Base-by-base conservation (phyloP, 2,888 invertebrate genomes). In the Blomia tropicalis region DNA sequence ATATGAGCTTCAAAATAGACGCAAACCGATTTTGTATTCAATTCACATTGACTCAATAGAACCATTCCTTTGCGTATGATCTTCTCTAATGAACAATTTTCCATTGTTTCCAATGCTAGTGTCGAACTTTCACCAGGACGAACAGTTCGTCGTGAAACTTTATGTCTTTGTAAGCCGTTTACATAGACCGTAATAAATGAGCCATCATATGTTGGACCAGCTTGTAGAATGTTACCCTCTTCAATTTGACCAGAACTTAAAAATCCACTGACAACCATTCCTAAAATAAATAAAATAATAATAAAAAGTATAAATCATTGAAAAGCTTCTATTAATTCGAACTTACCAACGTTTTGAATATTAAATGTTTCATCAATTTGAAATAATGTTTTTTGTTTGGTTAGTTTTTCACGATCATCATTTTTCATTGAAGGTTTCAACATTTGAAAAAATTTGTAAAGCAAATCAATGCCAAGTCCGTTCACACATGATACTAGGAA, bases 151-250 rank as follows among this genome's bases (percentile, higher is more conserved):
- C 91, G 89, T 0, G 91, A 88, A 4, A 91, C 86, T 68, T 92
- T 83, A 75, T 95, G 92, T 3, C 95, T 79, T 75, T 93, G 90
- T 61, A 96, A 82, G 2, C 88, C 87, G 67, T 84, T 83, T 3
- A 96, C 83, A 17, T 77, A 77, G 0, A 87, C 87, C 7, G 81
- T 78, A 58, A 80, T 79, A 75, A 92, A 95, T 2, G 23, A 53
- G 7, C 69, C 69, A 31, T 59, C 62, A 32, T 67, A 65, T 22
- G 64, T 68, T 2, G 78, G 78, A 4, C 80, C 80, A 5, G 79
- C 66, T 65, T 76, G 67, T 47, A 80, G 71, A 4, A 71, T 69
- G 60, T 79, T 77, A 22, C 87, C 87, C 73, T 93, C 91, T 29
- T 81, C 81, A 41, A 96, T 80, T 25, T 84, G 81, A 0, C 96